A percentile compares a stretch with the other conserved stretches of the same genome.
phyloP scores from a whole-genome alignment of 1,140 invertebrate genomes.

The Thereuonema tuberculata region DNA sequence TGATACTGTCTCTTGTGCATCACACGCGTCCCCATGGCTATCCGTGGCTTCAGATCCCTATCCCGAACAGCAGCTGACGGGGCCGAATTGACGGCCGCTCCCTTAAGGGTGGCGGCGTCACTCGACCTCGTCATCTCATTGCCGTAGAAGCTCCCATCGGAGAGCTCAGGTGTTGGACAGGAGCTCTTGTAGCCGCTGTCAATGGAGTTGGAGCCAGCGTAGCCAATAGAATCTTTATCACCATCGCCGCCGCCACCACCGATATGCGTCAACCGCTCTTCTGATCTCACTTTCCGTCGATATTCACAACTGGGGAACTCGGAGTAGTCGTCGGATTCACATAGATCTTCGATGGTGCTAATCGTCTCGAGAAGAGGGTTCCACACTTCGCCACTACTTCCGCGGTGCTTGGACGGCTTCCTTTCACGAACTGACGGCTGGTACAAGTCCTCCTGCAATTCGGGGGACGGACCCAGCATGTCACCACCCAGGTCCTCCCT shows the following conservation, averaged over 20 bases:
- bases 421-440: not conserved
- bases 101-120: conserved; percentile 15
- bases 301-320: conserved; percentile 15
- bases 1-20: conserved; percentile 21
- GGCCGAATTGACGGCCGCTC: conserved; percentile 17
- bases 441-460: not conserved
- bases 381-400: not conserved
- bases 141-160: conserved; percentile 23
- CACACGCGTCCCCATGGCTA: conserved; percentile 31
- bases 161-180: conserved; percentile 32
- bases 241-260: conserved; percentile 14
- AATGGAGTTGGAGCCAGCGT: conserved; percentile 32
- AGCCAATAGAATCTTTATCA: conserved; percentile 29
- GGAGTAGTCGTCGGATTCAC: conserved; percentile 25
- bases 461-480: not conserved
- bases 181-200: conserved; percentile 34
- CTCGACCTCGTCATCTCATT: conserved; percentile 1
- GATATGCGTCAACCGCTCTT: not conserved
- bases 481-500: not conserved
- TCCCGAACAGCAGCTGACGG: conserved; percentile 16
- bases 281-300: not conserved
- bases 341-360: conserved; percentile 24
- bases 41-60: conserved; percentile 24
- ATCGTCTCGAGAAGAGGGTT: conserved; percentile 27
- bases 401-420: not conserved